phyloP scores from a whole-genome alignment of 2,113 vertebrate species.

The Tachysurus vachellii region DNA sequence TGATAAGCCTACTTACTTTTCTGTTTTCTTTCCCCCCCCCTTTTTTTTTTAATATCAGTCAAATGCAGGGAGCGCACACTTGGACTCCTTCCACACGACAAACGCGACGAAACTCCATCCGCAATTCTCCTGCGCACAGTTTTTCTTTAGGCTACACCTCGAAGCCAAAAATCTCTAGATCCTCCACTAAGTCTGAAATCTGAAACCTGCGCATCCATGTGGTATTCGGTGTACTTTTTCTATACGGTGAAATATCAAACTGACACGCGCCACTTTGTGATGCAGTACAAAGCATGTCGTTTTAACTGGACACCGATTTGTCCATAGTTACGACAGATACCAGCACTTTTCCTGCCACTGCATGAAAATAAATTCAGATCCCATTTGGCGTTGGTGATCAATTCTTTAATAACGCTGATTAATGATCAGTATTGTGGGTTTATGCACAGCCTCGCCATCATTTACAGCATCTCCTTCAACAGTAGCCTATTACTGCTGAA shows the following conservation, averaged over 20 bases:
- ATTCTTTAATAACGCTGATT: neutral
- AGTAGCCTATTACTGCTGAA: conserved; percentile 8
- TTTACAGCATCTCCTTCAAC: conserved; percentile 18
- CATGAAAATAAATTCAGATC: conserved; percentile 29
- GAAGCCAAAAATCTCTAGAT: conserved; percentile 1
- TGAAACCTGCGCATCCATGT: conserved; percentile 16
- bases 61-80: conserved; percentile 53
- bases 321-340: conserved; percentile 17
- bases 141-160: conserved; percentile 42
- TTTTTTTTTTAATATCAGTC: conserved; percentile 40
- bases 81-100: conserved; percentile 60
- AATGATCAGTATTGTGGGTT: conserved; percentile 5
- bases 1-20: conserved; percentile 41
- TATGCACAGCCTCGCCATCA: neutral
- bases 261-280: conserved; percentile 61
- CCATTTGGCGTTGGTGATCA: neutral
- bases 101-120: conserved; percentile 77
- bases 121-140: conserved; percentile 75
- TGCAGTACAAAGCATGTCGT: conserved; percentile 36
- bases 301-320: conserved; percentile 28
- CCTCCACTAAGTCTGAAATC: conserved; percentile 31
- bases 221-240: conserved; percentile 42
- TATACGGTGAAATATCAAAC: conserved; percentile 36
- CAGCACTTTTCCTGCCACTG: conserved; percentile 20
- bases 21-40: too few species aligned